Conservation (phyloP, 2,113 vertebrate genomes). For the Anser cygnoides region DNA sequence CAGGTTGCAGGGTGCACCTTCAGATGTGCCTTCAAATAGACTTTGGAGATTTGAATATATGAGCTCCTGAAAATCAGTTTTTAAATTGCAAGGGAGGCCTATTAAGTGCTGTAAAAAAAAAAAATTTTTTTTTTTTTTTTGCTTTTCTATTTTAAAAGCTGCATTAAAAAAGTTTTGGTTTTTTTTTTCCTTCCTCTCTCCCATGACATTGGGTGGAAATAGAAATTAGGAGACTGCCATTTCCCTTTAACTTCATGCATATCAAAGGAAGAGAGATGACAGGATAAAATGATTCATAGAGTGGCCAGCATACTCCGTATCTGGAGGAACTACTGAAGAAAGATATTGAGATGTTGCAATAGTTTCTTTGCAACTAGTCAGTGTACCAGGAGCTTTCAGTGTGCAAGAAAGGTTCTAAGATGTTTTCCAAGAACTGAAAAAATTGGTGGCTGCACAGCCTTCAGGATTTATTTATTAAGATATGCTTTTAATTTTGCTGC, state of each 20-base stretch:
- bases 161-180: constrained; percentile 38
- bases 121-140: constrained; percentile 22
- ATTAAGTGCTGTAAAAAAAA: constrained; percentile 77
- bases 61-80: constrained; percentile 76
- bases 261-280: constrained; percentile 72
- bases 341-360: constrained; percentile 60
- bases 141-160: constrained; percentile 71
- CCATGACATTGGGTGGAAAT: constrained; percentile 70
- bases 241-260: constrained; percentile 72
- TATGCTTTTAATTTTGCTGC: neutral
- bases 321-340: constrained; percentile 37
- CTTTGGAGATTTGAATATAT: constrained; percentile 80
- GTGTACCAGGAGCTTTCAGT: neutral
- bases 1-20: constrained; percentile 81
- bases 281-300: constrained; percentile 50
- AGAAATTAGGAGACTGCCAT: constrained; percentile 68
- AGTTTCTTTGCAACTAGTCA: neutral
- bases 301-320: neutral
- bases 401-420: neutral
- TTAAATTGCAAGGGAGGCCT: constrained; percentile 77
- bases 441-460: neutral
- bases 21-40: constrained; percentile 82
- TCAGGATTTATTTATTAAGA: neutral
- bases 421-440: neutral
- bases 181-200: constrained; percentile 28